Evolutionary conservation across 2,113 vertebrate species (phyloP), one percentile per base, ranked within the genome.

Genomic region (Turdus rufiventris): DNA sequence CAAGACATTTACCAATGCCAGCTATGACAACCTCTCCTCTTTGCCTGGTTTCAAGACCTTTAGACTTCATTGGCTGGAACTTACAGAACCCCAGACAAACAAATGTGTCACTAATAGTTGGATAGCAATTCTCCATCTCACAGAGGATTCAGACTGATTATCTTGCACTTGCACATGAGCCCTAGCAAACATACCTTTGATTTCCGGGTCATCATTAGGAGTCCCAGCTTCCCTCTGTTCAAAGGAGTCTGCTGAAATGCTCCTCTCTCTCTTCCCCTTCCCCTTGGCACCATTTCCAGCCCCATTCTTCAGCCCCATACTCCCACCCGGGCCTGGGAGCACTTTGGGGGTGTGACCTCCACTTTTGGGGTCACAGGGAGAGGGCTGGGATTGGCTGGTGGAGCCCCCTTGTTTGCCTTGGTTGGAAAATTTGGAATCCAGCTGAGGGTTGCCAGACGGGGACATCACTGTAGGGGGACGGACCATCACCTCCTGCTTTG

Each of bases 401-500:
- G 98, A 98, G 95, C 98, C 99, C 97, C 99, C 99, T 97, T 99
- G 99, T 98, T 99, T 99, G 96, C 99, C 98, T 98, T 99, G 99
- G 98, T 99, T 99, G 98, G 99, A 99, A 98, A 99, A 99, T 98
- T 99, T 99, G 98, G 99, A 98, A 98, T 99, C 99, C 99, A 99
- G 98, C 98, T 99, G 99, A 97, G 99, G 98, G 91, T 99, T 99
- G 97, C 99, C 99, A 97, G 99, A 99, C 48, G 99, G 99, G 98
- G 99, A 99, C 99, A 99, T 99, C 98, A 99, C 99, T 97, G 99
- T 98, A 98, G 99, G 99, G 97, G 99, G 99, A 97, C 99, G 99
- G 97, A 99, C 99, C 99, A 99, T 99, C 98, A 99, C 99, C 99
- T 99, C 99, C 98, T 99, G 99, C 98, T 99, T 99, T 97, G 99